Conservation (phyloP, 2,797 vertebrate species). For the Mycteria americana region DNA sequence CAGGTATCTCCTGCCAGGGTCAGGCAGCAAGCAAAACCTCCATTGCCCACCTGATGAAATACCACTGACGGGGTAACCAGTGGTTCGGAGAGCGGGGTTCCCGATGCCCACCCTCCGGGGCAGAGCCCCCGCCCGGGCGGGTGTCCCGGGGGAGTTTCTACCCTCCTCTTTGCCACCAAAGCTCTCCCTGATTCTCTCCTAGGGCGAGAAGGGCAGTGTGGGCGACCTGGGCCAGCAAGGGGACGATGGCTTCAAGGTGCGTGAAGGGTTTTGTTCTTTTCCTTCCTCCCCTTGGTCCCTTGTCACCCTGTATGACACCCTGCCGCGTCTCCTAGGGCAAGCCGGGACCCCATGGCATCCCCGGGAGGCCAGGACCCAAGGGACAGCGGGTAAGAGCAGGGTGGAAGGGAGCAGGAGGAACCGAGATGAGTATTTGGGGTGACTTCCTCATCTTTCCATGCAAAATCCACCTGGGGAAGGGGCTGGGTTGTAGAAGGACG, state of each 20-base stretch:
- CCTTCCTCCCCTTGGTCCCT: background rate
- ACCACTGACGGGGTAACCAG: no score
- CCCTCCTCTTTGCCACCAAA: background rate
- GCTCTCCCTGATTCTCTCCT: background rate
- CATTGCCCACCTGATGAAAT: accelerated
- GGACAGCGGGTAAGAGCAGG: constrained; percentile 81
- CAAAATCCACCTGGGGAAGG: background rate
- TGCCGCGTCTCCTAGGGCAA: constrained; percentile 69
- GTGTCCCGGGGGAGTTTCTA: background rate
- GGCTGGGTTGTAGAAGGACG: background rate
- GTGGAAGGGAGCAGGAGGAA: background rate
- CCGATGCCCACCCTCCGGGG: accelerated
- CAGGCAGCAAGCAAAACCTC: background rate
- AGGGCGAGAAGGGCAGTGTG: constrained; percentile 85
- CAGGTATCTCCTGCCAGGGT: background rate
- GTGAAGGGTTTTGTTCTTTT: background rate
- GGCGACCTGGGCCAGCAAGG: constrained; percentile 76
- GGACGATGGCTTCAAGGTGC: constrained; percentile 79
- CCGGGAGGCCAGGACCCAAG: constrained; percentile 72
- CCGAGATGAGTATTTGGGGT: background rate
- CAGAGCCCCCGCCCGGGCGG: background rate
- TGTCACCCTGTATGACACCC: background rate
- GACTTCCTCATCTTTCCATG: background rate
- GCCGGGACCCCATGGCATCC: constrained; percentile 64
- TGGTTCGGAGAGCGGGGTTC: background rate